A percentile compares a stretch with the other conserved stretches of the same genome.
Conservation (phyloP, 1,140 invertebrate species). For the Hirudo medicinalis region DNA sequence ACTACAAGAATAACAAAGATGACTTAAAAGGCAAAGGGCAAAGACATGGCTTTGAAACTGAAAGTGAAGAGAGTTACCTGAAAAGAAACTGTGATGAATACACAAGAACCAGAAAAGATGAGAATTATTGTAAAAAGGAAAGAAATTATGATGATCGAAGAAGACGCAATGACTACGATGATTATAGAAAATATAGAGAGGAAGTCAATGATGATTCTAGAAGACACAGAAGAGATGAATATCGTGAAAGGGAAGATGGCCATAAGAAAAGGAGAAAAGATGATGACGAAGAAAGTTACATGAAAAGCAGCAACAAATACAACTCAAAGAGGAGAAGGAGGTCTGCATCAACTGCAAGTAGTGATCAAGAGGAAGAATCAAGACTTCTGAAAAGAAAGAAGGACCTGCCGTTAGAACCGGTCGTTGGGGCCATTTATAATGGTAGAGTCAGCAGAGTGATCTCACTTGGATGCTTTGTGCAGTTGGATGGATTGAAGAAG, state of each 20-base stretch:
- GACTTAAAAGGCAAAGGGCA: not conserved
- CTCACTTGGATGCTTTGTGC: conserved; percentile 93
- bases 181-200: not conserved
- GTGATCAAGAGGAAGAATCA: not conserved
- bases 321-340: not conserved
- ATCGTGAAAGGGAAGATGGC: not conserved
- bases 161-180: not conserved
- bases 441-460: conserved; percentile 91
- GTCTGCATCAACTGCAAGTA: not conserved
- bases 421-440: conserved; percentile 56
- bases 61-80: not conserved
- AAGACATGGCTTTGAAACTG: not conserved
- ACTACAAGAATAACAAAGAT: not conserved
- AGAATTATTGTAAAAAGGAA: too few relatives aligned
- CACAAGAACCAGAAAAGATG: not conserved
- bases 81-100: not conserved
- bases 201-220: not conserved
- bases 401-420: not conserved
- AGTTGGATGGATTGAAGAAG: conserved; percentile 70
- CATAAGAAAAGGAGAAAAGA: conserved; percentile 1
- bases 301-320: not conserved
- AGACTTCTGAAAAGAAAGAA: conserved; percentile 9
- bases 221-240: not conserved
- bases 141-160: not conserved
- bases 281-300: not conserved